Base-by-base conservation (phyloP, 64 coral and sea anemone genomes). In the Pocillopora verrucosa region DNA sequence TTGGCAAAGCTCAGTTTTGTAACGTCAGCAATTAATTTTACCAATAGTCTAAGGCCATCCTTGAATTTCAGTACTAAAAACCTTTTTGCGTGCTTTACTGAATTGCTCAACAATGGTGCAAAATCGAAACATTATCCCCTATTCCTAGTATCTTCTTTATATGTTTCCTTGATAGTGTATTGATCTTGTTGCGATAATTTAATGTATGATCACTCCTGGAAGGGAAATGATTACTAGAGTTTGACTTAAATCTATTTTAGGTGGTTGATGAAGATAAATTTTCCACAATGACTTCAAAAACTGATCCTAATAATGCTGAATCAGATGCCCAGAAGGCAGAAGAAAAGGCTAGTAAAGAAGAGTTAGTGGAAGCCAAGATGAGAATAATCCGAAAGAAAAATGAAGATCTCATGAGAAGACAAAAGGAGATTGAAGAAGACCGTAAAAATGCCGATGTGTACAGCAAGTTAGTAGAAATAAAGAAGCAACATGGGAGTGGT, bases 371-470 rank as follows among this genome's bases (percentile, higher is more conserved):
- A 72, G 95, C 93, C 68, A 97, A 81, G 75, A 97, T 97, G 73
- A 93, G 74, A 67, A 60, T 76, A 9, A 94, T 94, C 25, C 90
- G 84, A 79, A 86, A 91, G 87, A 97, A 97, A 77, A 97, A 97
- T 91, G 95, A 97, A 88, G 91, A 97, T 25, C 76, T 93, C 11
- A 20, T 97, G 64, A 97, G 74, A 73, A 73, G 95, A 64, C 91
- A 94, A 61, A 84, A 94, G 20, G 95, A 97, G 63, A 97, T 97
- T 65, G 95, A 97, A 78, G 95, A 97, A 84, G 95, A 97, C 68
- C 93, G 87, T 13, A 93, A 51, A 63, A 90, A 91, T 93, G 95
- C 95, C 0, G 69, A 90, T 63, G 65, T 30, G 89, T 79, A 88
- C 22, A 97, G 95, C 72, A 79, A 70, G 83, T 78, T 81, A 74